Conservation (phyloP, 2,113 vertebrate genomes). For the Albula goreensis region DNA sequence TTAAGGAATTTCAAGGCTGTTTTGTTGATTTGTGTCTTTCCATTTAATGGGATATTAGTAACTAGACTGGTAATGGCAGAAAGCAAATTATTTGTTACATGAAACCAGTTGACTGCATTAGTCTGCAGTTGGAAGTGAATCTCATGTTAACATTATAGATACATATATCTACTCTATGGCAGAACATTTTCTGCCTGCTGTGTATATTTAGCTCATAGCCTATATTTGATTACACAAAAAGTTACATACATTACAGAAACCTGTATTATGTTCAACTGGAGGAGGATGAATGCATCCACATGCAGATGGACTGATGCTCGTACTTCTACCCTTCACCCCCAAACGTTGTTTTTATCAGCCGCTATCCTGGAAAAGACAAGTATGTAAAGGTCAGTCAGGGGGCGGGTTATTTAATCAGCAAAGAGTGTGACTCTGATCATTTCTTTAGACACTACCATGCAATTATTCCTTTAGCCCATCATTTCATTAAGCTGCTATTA, state of each 20-base stretch:
- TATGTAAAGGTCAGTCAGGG: slow-evolving; percentile 8
- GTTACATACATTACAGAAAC: slow-evolving; percentile 48
- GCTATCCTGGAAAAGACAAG: neutral
- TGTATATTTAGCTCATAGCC: slow-evolving; percentile 14
- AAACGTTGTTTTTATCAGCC: slow-evolving; percentile 10
- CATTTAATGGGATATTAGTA: slow-evolving; percentile 40
- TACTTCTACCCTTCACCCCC: neutral
- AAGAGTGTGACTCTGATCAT: neutral
- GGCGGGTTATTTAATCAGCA: neutral
- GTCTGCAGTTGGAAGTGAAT: slow-evolving; percentile 40
- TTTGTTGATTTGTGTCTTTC: slow-evolving; percentile 28
- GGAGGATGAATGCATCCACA: slow-evolving; percentile 50
- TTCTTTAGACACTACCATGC: neutral
- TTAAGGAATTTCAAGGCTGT: neutral
- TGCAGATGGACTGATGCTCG: slow-evolving; percentile 38
- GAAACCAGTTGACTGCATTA: slow-evolving; percentile 37
- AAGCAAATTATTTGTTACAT: slow-evolving; percentile 39
- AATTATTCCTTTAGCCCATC: neutral
- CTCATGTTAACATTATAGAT: slow-evolving; percentile 38
- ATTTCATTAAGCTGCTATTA: neutral
- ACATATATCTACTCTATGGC: slow-evolving; percentile 22
- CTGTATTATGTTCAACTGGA: slow-evolving; percentile 35
- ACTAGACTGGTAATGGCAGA: slow-evolving; percentile 33
- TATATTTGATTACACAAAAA: slow-evolving; percentile 30
- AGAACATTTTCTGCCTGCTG: slow-evolving; percentile 31